Percentiles rank a stretch among this genome's conserved stretches.
These are phyloP conservation scores for Polyergus mexicanus DNA, from an alignment of 1,140 invertebrate species.

Conservation along the genomic window DNA sequence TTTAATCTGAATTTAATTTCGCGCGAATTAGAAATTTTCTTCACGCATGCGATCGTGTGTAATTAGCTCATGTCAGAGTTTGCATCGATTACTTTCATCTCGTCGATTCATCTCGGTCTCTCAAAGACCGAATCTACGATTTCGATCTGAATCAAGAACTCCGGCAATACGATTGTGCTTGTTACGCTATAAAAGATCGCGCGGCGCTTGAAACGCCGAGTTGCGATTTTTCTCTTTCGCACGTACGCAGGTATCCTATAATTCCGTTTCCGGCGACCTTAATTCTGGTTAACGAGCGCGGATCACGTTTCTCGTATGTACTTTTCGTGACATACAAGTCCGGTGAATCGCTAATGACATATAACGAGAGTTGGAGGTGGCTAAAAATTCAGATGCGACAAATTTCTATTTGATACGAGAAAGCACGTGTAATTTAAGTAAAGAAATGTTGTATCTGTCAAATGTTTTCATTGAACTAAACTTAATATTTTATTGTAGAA, in stretches of 20 bases:
- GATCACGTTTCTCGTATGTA: neutral
- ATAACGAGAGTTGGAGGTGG: neutral
- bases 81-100: neutral
- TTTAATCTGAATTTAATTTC: slow-evolving; percentile 44
- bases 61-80: slow-evolving; percentile 20
- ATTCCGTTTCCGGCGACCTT: neutral
- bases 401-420: neutral
- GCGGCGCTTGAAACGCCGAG: neutral
- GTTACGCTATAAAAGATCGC: slow-evolving; percentile 18
- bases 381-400: slow-evolving; percentile 3
- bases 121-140: neutral
- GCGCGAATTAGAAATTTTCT: slow-evolving; percentile 11
- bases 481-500: neutral
- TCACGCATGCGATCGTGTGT: neutral
- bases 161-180: neutral
- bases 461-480: neutral
- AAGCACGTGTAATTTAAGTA: neutral
- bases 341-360: slow-evolving; percentile 2
- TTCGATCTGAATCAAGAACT: neutral
- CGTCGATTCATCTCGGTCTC: neutral
- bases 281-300: slow-evolving; percentile 33
- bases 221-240: slow-evolving; percentile 17
- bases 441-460: neutral
- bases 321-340: neutral
- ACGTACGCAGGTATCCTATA: neutral